A percentile compares a stretch with the other conserved stretches of the same genome.
These are phyloP conservation scores for Brachypteracias leptosomus DNA, from an alignment of 2,113 vertebrate genomes.

Conservation along the genomic window DNA sequence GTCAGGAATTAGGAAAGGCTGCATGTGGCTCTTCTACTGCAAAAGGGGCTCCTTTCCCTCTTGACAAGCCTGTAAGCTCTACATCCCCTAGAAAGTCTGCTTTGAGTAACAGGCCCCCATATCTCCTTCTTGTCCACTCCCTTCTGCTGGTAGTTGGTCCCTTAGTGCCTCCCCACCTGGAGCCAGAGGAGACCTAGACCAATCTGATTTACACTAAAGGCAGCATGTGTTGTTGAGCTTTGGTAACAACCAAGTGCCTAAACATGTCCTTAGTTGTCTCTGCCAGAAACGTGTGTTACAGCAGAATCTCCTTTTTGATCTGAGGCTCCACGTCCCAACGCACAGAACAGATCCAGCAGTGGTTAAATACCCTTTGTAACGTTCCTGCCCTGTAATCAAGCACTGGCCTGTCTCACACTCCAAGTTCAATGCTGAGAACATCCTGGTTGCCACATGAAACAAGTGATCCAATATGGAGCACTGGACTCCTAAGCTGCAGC, in stretches of 20 bases:
- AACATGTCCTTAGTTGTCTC: background rate
- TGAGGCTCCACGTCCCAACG: background rate
- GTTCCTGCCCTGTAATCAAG: background rate
- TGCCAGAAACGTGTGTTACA: rapidly evolving
- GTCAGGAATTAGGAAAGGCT: background rate
- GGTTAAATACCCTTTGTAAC: background rate
- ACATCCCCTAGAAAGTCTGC: background rate
- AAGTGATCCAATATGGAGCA: rapidly evolving
- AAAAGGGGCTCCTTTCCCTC: background rate
- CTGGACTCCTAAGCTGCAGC: background rate
- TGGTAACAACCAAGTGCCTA: background rate
- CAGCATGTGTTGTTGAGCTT: background rate
- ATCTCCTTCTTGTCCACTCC: background rate
- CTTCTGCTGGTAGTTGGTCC: background rate
- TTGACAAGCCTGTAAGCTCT: background rate
- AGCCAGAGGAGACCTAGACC: background rate
- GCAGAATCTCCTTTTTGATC: background rate
- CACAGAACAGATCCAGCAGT: background rate
- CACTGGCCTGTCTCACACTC: background rate
- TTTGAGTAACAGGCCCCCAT: background rate
- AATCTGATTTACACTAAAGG: background rate
- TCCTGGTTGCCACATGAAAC: background rate
- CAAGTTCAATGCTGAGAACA: background rate
- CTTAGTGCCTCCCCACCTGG: rapidly evolving
- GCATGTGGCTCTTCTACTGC: background rate